phyloP scores from a whole-genome alignment of 2,113 vertebrate species.

The Mobula hypostoma region DNA sequence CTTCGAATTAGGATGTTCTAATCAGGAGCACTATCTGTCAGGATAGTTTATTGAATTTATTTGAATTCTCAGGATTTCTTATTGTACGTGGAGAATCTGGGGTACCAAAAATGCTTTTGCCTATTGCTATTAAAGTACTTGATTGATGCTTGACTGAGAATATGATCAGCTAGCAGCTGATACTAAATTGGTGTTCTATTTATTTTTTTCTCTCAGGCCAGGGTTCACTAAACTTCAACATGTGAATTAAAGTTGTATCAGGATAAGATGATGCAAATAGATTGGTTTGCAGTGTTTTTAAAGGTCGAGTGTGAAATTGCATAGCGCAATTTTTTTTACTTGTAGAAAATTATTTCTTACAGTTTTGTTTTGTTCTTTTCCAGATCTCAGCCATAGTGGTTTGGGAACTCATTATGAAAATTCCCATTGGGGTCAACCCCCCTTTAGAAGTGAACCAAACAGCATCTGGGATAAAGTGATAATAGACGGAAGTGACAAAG shows the following conservation, averaged over 20 bases:
- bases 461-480: slow-evolving; percentile 83
- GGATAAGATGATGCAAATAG: slow-evolving; percentile 43
- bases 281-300: slow-evolving; percentile 35
- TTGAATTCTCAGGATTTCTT: not conserved
- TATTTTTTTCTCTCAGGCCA: not conserved
- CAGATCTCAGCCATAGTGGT: slow-evolving; percentile 77
- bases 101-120: not conserved
- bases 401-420: slow-evolving; percentile 83
- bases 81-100: not conserved
- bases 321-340: not conserved
- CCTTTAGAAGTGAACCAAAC: slow-evolving; percentile 69
- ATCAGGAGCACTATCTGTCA: not conserved
- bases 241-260: slow-evolving; percentile 40
- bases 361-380: slow-evolving; percentile 50
- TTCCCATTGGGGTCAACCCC: slow-evolving; percentile 76
- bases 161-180: not conserved
- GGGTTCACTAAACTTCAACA: not conserved
- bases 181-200: not conserved
- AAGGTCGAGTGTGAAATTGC: not conserved
- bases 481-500: slow-evolving; percentile 73
- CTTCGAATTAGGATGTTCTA: not conserved
- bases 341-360: not conserved
- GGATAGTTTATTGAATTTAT: not conserved
- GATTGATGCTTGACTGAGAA: not conserved
- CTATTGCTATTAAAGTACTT: not conserved